Evolutionary conservation across 1,140 invertebrate genomes (phyloP), one percentile per base, ranked within the genome.

Genomic region (Phymorhynchus buccinoides): DNA sequence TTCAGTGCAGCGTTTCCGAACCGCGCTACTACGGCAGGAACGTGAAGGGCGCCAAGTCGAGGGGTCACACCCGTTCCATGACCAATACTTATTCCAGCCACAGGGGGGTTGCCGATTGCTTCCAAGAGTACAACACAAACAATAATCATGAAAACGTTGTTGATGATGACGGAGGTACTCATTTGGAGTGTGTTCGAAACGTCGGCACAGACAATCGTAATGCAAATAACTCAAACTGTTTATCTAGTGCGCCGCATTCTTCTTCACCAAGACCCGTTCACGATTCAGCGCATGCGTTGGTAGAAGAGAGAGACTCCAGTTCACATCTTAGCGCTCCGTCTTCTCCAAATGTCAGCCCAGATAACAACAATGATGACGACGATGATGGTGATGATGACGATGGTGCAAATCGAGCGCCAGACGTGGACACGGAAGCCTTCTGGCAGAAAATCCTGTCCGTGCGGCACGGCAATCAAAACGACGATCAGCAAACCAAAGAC

Each of bases 401-500:
- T 27, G 56, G 56, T 22, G 12, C n/a, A 27, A 62, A 62, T 27
- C 56, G 56, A 62, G 56, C 22, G 22, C 56, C 22, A 27, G 56
- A 62, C n/a, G 56, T 62, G 56, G 56, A 62, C 56, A 62, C 56
- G 4, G 56, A 62, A 27, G 56, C 56, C 56, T 62, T 62, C 56
- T 62, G 56, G 56, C 56, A 62, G 56, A 62, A 62, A 62, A 62
- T 62, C 56, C 22, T 62, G 56, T 62, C 56, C n/a, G 56, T 62
- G 0, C 0, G 56, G n/a, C 56, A 62, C 22, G 56, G 56, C 56
- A 62, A 62, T 27, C 56, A 62, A 27, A 62, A 62, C 22, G 22
- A 62, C n/a, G 14, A 27, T 22, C 56, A 22, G 56, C 18, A 62
- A 27, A 62, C 56, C 7, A 62, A 62, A 27, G 56, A 62, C 56